phyloP scores from a whole-genome alignment of 2,888 invertebrate genomes.

The Parnassius smintheus region DNA sequence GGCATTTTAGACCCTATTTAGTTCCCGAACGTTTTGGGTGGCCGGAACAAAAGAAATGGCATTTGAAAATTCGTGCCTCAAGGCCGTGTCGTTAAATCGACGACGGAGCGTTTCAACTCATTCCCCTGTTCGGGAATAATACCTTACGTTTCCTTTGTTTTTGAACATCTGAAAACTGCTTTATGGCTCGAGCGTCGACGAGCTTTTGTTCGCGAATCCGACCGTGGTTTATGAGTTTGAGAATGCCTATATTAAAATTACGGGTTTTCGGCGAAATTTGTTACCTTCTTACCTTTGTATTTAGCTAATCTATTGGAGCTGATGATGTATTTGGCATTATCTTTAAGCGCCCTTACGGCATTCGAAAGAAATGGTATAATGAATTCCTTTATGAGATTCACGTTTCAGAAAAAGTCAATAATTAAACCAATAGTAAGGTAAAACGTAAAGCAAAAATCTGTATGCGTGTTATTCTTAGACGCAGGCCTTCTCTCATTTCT shows the following conservation, averaged over 20 bases:
- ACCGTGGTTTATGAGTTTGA: constrained; percentile 16
- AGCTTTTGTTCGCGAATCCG: constrained; percentile 13
- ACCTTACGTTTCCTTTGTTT: constrained; percentile 38
- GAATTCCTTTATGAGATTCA: too few species aligned
- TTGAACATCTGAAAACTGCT: constrained; percentile 29
- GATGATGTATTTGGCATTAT: too few species aligned
- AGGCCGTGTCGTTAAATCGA: constrained; percentile 39
- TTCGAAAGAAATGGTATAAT: too few species aligned
- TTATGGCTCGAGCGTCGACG: constrained; percentile 1
- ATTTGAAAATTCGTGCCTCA: constrained; percentile 31
- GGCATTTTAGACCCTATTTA: constrained; percentile 43
- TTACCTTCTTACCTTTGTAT: too few species aligned
- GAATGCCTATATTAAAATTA: not conserved
- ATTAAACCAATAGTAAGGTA: too few species aligned
- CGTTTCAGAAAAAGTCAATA: too few species aligned
- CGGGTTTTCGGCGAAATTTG: not conserved
- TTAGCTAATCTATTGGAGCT: too few species aligned
- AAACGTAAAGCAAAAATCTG: too few species aligned
- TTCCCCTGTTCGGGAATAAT: constrained; percentile 36
- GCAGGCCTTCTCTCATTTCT: too few species aligned
- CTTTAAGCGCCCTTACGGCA: too few species aligned
- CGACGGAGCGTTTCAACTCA: constrained; percentile 36
- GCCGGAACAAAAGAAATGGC: constrained; percentile 32
- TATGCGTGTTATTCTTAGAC: too few species aligned
- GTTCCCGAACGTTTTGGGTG: constrained; percentile 32